Evolutionary conservation across 2,113 vertebrate species (phyloP).

Genomic region (Pionites leucogaster): DNA sequence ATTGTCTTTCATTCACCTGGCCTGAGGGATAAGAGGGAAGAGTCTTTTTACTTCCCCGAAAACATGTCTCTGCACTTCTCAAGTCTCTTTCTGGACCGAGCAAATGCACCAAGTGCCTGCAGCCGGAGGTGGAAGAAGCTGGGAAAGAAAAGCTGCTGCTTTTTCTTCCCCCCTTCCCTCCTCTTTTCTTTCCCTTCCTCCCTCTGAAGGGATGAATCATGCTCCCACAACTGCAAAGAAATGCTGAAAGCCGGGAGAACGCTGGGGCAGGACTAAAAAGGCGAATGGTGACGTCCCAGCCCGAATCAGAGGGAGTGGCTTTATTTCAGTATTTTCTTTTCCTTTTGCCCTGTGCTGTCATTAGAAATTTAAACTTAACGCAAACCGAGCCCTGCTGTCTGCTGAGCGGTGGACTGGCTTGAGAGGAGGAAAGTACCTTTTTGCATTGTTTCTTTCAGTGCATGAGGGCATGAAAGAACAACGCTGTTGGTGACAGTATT

Average conservation of each 20-base stretch:
- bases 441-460: not conserved
- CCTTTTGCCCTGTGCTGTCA: slow-evolving; percentile 62
- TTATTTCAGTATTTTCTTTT: slow-evolving; percentile 47
- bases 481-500: not conserved
- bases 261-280: slow-evolving; percentile 62
- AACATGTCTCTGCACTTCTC: not conserved
- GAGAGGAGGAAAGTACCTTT: slow-evolving; percentile 23
- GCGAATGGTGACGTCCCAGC: slow-evolving; percentile 68
- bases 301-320: slow-evolving; percentile 63
- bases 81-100: not conserved
- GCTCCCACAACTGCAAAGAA: slow-evolving; percentile 72
- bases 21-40: not conserved
- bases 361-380: slow-evolving; percentile 64
- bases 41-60: not conserved
- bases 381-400: slow-evolving; percentile 18
- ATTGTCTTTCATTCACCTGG: slow-evolving; percentile 13
- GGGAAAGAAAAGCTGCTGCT: not conserved
- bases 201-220: slow-evolving; percentile 71
- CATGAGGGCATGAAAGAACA: not conserved
- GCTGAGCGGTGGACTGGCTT: not conserved
- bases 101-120: not conserved
- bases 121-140: slow-evolving; percentile 27
- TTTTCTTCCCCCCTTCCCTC: not conserved
- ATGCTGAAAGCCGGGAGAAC: slow-evolving; percentile 65
- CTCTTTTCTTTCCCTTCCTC: not conserved